Base-by-base conservation (phyloP, 2,888 invertebrate genomes). In the Argynnis bischoffii region DNA sequence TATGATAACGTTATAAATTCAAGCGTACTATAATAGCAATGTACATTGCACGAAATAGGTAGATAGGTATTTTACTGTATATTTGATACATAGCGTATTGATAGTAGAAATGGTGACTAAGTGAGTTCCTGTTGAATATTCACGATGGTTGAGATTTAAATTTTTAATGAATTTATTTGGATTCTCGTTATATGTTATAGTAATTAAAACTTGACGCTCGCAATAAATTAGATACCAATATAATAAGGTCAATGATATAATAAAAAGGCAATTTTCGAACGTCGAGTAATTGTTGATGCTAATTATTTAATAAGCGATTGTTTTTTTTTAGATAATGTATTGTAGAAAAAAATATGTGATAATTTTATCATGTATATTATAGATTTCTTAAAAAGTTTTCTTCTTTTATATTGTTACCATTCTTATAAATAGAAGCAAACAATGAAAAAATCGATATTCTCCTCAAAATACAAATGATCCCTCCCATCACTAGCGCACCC, bases 61-160 rank as follows among this genome's bases (percentile, higher is more conserved):
- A n/a, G 8, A 11, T 0, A 13, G 1, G 26, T 35, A 14, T 0
- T 15, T 46, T 14, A 35, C 18, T 3, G 15, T 21, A 15, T n/a
- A 11, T 21, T 3, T 18, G 16, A 31, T 14, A 16, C 16, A 6
- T 21, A 14, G n/a, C 31, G 4, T 47, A 35, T 16, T 48, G 53
- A 31, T 60, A 60, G 54, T 66, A 8, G 55, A 47, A 60, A 60
- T 66, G 48, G 48, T n/a, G 16, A 59, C 35, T 15, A 55, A 53
- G 46, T 56, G 21, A 64, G 61, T 57, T 63, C 65, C 57, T 57
- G 13, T 65, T 70, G 65, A 70, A 70, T 70, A 70, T 67, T 70
- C 63, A 70, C 67, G 57, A 59, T 57, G 48, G 46, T 63, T 16
- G 55, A 70, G 67, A 67, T 67, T 67, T 70, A 67, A 65, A 67